These are phyloP conservation scores for Empis livida DNA, from an alignment of 2,888 invertebrate genomes.

Conservation along the genomic window DNA sequence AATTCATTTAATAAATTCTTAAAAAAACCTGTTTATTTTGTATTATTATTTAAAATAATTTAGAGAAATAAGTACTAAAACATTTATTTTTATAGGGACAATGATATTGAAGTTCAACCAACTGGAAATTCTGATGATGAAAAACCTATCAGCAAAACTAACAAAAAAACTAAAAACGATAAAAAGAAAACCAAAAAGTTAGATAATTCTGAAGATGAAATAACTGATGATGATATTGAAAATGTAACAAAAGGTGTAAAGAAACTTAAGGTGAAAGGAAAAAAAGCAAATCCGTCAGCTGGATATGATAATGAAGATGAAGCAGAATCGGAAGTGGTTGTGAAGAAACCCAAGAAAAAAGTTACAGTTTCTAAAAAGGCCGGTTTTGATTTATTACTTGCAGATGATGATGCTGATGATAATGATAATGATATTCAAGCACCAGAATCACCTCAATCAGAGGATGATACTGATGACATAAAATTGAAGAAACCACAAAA, in stretches of 20 bases:
- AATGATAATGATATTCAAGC: slow-evolving; percentile 14
- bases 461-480: slow-evolving; percentile 38
- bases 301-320: slow-evolving; percentile 35
- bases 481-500: slow-evolving; percentile 36
- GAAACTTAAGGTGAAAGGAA: slow-evolving; percentile 44
- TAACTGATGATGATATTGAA: slow-evolving; percentile 35
- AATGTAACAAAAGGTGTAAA: slow-evolving; percentile 44
- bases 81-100: slow-evolving; percentile 41
- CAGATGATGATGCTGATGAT: slow-evolving; percentile 46
- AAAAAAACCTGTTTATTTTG: neutral
- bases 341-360: slow-evolving; percentile 28
- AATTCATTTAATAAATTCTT: slow-evolving; percentile 1
- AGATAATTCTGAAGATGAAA: slow-evolving; percentile 33
- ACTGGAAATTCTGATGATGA: slow-evolving; percentile 34
- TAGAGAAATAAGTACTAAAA: too few species aligned
- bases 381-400: slow-evolving; percentile 53
- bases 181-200: slow-evolving; percentile 20
- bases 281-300: slow-evolving; percentile 35
- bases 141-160: slow-evolving; percentile 24
- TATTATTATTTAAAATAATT: too few species aligned
- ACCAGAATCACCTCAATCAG: slow-evolving; percentile 19
- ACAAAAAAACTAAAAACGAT: slow-evolving; percentile 22
- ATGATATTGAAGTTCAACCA: slow-evolving; percentile 35
- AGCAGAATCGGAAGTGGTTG: slow-evolving; percentile 34
- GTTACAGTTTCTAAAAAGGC: slow-evolving; percentile 39